Conservation (phyloP, 1,140 invertebrate genomes). For the Melanaphis sacchari region DNA sequence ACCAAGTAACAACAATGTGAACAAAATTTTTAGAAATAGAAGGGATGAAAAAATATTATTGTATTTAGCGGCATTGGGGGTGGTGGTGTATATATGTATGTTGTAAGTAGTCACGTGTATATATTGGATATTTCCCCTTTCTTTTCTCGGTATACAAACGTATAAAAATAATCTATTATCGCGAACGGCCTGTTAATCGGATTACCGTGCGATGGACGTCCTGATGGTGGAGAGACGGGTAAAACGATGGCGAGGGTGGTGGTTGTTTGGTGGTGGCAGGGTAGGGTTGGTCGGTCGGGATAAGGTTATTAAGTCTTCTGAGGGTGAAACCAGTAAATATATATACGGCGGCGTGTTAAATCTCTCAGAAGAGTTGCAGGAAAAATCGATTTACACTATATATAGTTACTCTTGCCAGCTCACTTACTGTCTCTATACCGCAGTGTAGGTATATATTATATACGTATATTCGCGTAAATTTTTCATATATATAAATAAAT, state of each 20-base stretch:
- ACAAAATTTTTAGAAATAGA: neutral
- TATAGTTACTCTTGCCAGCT: neutral
- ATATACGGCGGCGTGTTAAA: slow-evolving; percentile 24
- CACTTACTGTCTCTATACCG: neutral
- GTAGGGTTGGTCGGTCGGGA: neutral
- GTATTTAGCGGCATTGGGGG: neutral
- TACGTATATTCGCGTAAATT: neutral
- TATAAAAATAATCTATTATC: slow-evolving; percentile 39
- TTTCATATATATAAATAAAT: slow-evolving; percentile 12
- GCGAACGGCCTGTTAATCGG: slow-evolving; percentile 8
- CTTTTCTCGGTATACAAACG: slow-evolving; percentile 9
- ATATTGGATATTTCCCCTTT: neutral
- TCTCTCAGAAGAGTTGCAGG: slow-evolving; percentile 23
- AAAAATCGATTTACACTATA: slow-evolving; percentile 3
- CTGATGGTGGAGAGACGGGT: neutral
- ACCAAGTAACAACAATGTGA: slow-evolving; percentile 5
- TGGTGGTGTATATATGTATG: neutral
- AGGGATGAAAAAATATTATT: slow-evolving; percentile 26
- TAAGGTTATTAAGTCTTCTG: slow-evolving; percentile 19
- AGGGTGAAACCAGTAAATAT: slow-evolving; percentile 26
- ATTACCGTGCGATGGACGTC: neutral
- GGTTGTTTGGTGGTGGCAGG: neutral
- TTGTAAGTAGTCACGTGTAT: neutral
- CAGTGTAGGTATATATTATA: too few relatives aligned
- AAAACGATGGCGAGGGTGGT: neutral